A percentile compares a stretch with the other conserved stretches of the same genome.
phyloP scores from a whole-genome alignment of 1,140 invertebrate species.

The Habropoda laboriosa region DNA sequence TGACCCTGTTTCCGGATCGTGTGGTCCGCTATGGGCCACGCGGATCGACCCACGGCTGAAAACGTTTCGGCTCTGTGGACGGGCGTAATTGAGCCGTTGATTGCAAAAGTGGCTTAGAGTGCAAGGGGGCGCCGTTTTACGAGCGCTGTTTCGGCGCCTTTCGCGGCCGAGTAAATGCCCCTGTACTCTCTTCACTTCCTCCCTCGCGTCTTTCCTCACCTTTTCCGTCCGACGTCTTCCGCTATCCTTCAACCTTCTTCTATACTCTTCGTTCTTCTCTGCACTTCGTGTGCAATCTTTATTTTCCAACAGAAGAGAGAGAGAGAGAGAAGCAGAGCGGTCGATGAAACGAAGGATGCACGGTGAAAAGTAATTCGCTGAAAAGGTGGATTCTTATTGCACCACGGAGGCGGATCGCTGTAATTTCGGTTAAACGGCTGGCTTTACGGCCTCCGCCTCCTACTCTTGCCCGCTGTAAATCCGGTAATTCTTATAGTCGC shows the following conservation, averaged over 20 bases:
- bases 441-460: conserved; percentile 1
- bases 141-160: conserved; percentile 54
- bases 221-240: not conserved
- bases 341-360: conserved; percentile 33
- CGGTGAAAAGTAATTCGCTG: conserved; percentile 33
- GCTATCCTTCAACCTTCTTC: not conserved
- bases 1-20: conserved; percentile 27
- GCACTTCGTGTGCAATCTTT: not conserved
- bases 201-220: not conserved
- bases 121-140: conserved; percentile 43
- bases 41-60: conserved; percentile 5
- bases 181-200: not conserved
- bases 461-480: not conserved
- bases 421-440: conserved; percentile 45
- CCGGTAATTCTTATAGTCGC: conserved; percentile 21
- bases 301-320: not conserved
- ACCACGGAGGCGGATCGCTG: conserved; percentile 12
- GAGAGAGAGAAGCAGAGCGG: not conserved
- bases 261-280: not conserved
- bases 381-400: conserved; percentile 49
- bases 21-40: not conserved
- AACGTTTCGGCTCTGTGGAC: not conserved
- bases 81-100: conserved; percentile 62
- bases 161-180: conserved; percentile 32
- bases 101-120: conserved; percentile 59